Base-by-base conservation (phyloP, 2,888 invertebrate species). In the Troilus luridus region DNA sequence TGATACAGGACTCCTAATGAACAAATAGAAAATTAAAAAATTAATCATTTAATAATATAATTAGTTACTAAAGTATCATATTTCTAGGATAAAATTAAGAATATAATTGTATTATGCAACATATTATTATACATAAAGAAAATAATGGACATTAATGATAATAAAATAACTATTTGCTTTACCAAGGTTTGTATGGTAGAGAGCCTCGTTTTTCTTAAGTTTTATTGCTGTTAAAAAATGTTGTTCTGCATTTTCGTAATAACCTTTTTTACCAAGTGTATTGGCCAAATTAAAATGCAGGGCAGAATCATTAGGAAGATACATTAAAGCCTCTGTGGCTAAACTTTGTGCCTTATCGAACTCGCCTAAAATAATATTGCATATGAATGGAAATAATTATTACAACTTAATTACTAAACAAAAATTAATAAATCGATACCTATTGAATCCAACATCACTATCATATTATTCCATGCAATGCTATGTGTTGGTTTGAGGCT, bases 141-240 rank as follows among this genome's bases (percentile, higher is more conserved):
- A 59, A 59, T 12, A 59, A 10, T 12, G 7, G 59, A 59, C 14
- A 59, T 59, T 59, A 14, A 62, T 19, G 54, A 72, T 59, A 59
- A 59, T 10, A 59, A 1, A 12, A 59, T 59, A 59, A 59, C 14
- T 56, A 67, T 24, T 12, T 91, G 88, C 93, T 94, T 94, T 94
- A 97, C 98, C 98, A 93, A 99, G 95, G 95, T 99, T 99, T 3
- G 98, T 96, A 94, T 97, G 97, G 94, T 98, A 98, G 91, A 97
- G 95, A n/a, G 97, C 96, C 94, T 97, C 97, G 19, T 95, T 92
- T 12, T 96, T 96, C 91, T 95, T 96, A 72, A 96, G 94, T 89
- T 95, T 94, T 88, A 99, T 96, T 0, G 98, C 97, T 92, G 95
- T 95, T 91, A 96, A 95, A 94, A 99, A 99, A 93, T 98, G 96